Percentiles rank a stretch among this genome's conserved stretches.
These are phyloP conservation scores for Chrysolina oricalcia DNA, from an alignment of 2,888 invertebrate species.

Conservation along the genomic window DNA sequence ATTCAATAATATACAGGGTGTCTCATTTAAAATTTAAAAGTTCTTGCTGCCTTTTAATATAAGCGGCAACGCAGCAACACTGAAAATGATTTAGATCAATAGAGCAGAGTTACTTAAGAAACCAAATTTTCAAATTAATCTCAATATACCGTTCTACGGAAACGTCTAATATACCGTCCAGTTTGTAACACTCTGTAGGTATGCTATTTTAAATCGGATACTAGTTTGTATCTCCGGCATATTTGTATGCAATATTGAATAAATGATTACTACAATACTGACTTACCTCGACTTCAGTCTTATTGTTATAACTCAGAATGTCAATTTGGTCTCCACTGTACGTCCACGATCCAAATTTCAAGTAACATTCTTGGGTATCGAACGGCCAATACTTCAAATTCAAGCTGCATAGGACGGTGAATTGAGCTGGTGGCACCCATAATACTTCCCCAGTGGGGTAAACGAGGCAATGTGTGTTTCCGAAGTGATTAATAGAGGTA, in stretches of 20 bases:
- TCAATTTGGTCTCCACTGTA: constrained; percentile 77
- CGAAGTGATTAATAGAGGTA: constrained; percentile 76
- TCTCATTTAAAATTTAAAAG: too few relatives aligned
- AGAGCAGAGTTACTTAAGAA: too few relatives aligned
- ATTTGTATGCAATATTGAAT: background rate
- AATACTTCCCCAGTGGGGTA: constrained; percentile 74
- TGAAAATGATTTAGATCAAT: too few relatives aligned
- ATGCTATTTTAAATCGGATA: too few relatives aligned
- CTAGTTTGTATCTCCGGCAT: too few relatives aligned
- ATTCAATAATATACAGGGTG: too few relatives aligned
- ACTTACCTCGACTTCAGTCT: constrained; percentile 59
- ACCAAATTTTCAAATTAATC: too few relatives aligned
- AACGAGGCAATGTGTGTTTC: constrained; percentile 75
- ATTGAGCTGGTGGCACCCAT: constrained; percentile 82
- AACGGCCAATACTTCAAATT: constrained; percentile 84
- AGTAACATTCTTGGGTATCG: constrained; percentile 79
- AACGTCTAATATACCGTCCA: too few relatives aligned
- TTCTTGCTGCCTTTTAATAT: too few relatives aligned
- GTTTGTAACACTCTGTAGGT: too few relatives aligned
- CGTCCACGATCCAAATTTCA: constrained; percentile 85
- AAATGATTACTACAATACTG: background rate
- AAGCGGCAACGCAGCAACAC: too few relatives aligned
- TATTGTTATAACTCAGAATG: constrained; percentile 63
- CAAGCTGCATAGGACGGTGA: constrained; percentile 78
- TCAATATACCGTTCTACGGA: too few relatives aligned